Percentiles rank a stretch among this genome's conserved stretches.
phyloP scores from a whole-genome alignment of 1,140 invertebrate genomes.

The Panagrolaimus sp. region DNA sequence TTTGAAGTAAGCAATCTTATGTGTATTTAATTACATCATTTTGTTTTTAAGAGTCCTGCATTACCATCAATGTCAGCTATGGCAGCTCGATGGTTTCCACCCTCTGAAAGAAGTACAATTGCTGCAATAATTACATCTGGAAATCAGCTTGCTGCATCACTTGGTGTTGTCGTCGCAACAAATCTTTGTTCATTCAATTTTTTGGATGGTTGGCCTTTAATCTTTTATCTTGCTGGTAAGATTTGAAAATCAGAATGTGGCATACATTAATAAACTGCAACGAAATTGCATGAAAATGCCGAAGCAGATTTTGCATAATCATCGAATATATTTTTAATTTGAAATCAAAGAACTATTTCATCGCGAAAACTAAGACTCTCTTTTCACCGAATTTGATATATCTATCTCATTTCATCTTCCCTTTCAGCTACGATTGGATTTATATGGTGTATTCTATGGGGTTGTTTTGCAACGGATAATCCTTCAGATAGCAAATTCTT shows the following conservation, averaged over 20 bases:
- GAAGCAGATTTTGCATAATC: not conserved
- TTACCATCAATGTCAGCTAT: not conserved
- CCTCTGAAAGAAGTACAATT: constrained; percentile 14
- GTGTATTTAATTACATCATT: not conserved
- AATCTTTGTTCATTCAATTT: constrained; percentile 8
- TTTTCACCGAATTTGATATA: not conserved
- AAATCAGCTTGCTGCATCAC: constrained; percentile 15
- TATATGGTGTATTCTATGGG: not conserved
- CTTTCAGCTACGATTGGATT: not conserved
- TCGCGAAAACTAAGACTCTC: no score
- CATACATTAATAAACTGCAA: not conserved
- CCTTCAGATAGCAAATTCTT: not conserved
- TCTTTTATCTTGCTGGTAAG: constrained; percentile 17
- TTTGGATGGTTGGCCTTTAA: constrained; percentile 18
- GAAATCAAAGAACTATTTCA: no score
- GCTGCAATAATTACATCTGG: constrained; percentile 17
- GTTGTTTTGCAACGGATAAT: not conserved
- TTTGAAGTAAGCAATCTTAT: constrained; percentile 1
- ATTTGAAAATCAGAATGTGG: no score
- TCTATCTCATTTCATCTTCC: not conserved
- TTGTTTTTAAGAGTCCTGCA: not conserved
- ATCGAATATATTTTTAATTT: no score
- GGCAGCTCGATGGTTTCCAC: constrained; percentile 13
- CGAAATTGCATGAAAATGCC: not conserved
- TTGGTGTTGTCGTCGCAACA: constrained; percentile 12